These are phyloP conservation scores for Homarus gammarus DNA, from an alignment of 2,888 invertebrate genomes.

Conservation along the genomic window DNA sequence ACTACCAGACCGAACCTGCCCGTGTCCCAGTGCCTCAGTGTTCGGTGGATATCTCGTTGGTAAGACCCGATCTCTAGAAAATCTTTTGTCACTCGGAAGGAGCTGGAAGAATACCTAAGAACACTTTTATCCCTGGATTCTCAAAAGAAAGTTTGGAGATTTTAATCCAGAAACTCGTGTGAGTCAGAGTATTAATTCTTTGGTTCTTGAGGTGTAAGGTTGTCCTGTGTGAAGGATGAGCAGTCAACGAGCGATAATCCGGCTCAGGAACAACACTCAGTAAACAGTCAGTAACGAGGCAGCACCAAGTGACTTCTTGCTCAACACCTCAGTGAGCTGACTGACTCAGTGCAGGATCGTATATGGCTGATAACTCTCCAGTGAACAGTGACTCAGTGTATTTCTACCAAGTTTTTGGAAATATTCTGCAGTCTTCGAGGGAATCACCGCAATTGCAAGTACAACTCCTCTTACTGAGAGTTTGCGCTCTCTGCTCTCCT, in stretches of 20 bases:
- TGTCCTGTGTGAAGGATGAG: conserved; percentile 49
- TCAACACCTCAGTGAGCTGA: conserved; percentile 19
- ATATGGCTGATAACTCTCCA: conserved; percentile 15
- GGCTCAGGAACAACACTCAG: conserved; percentile 35
- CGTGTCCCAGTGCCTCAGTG: conserved; percentile 52
- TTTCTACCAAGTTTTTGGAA: conserved; percentile 16
- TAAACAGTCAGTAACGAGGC: conserved; percentile 26
- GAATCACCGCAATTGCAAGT: conserved; percentile 37
- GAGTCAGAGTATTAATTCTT: conserved; percentile 1
- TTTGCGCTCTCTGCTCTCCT: background rate
- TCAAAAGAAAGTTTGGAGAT: background rate
- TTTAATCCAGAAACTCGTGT: conserved; percentile 7
- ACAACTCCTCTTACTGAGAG: background rate
- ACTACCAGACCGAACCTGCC: conserved; percentile 42
- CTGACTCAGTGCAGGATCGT: conserved; percentile 26
- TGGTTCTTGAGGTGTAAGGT: conserved; percentile 22
- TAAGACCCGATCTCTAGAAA: conserved; percentile 36
- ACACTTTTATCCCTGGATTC: background rate
- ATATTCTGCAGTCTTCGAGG: conserved; percentile 31
- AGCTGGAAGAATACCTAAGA: conserved; percentile 11
- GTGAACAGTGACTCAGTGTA: conserved; percentile 33
- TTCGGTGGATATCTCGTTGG: conserved; percentile 34
- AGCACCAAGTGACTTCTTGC: conserved; percentile 25
- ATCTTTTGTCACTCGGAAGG: conserved; percentile 16
- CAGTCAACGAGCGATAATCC: conserved; percentile 23